Percentiles rank a stretch among this genome's conserved stretches.
These are phyloP conservation scores for Sclerodermus sp. DNA, from an alignment of 2,888 invertebrate species.

Conservation along the genomic window DNA sequence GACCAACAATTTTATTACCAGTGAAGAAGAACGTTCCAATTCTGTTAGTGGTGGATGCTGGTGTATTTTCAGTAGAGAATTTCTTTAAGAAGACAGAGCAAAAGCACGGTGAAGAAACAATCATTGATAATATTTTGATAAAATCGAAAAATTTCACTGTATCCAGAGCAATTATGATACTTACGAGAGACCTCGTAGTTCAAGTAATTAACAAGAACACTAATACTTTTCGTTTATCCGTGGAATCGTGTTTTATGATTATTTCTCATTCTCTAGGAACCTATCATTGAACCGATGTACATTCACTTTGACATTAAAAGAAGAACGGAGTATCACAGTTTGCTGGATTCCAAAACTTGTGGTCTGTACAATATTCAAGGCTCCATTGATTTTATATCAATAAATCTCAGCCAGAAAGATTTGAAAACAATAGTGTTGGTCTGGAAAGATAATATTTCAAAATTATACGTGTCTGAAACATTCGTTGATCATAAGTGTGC, in stretches of 20 bases:
- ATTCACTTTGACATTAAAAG: constrained; percentile 75
- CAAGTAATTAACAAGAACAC: constrained; percentile 59
- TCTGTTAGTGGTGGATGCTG: constrained; percentile 74
- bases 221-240: not conserved
- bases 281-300: constrained; percentile 74
- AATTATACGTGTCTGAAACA: constrained; percentile 41
- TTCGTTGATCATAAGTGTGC: constrained; percentile 19
- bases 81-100: constrained; percentile 68
- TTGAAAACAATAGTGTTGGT: constrained; percentile 72
- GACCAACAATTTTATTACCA: constrained; percentile 75
- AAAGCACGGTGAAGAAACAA: constrained; percentile 26
- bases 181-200: constrained; percentile 73
- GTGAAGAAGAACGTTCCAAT: constrained; percentile 80
- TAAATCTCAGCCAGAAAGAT: constrained; percentile 77
- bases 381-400: constrained; percentile 66
- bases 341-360: constrained; percentile 32
- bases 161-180: constrained; percentile 71
- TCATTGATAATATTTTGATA: constrained; percentile 72
- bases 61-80: constrained; percentile 77
- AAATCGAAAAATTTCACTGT: constrained; percentile 71
- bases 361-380: constrained; percentile 66
- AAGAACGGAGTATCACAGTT: constrained; percentile 59
- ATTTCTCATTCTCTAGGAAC: constrained; percentile 61
- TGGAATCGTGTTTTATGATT: constrained; percentile 1
- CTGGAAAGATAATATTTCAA: constrained; percentile 71